Evolutionary conservation across 2,797 vertebrate species (phyloP).

Genomic region (Picus viridis): DNA sequence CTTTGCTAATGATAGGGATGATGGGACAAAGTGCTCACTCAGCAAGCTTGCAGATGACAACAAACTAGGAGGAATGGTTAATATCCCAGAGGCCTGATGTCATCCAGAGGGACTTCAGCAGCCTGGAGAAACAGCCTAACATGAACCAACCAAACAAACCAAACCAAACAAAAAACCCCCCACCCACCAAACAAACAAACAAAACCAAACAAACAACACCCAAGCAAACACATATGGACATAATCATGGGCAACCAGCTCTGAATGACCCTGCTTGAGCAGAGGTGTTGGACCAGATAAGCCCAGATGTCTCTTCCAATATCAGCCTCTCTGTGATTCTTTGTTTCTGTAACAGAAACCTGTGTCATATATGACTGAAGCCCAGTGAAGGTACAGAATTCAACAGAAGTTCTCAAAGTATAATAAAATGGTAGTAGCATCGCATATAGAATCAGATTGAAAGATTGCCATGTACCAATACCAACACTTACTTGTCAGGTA

Average conservation of each 20-base stretch:
- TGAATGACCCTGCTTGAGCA: neutral
- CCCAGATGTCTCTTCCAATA: neutral
- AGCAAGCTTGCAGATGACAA: neutral
- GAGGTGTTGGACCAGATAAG: neutral
- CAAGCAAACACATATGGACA: neutral
- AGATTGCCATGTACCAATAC: neutral
- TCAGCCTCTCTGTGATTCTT: neutral
- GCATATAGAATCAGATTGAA: neutral
- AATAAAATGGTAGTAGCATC: neutral
- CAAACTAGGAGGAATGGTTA: neutral
- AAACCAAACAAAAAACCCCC: too few species aligned
- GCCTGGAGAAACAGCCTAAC: neutral
- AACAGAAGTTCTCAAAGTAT: neutral
- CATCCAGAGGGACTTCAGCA: neutral
- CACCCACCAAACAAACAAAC: neutral
- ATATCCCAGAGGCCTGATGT: neutral
- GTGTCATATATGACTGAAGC: neutral
- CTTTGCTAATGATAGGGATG: neutral
- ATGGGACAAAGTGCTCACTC: neutral
- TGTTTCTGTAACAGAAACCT: neutral
- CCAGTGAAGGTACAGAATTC: neutral
- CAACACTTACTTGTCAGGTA: neutral
- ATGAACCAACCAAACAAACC: neutral
- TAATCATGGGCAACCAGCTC: neutral
- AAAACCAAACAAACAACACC: neutral